A percentile compares a stretch with the other conserved stretches of the same genome.
These are phyloP conservation scores for Dasypolia templi DNA, from an alignment of 2,888 invertebrate species.

Conservation along the genomic window DNA sequence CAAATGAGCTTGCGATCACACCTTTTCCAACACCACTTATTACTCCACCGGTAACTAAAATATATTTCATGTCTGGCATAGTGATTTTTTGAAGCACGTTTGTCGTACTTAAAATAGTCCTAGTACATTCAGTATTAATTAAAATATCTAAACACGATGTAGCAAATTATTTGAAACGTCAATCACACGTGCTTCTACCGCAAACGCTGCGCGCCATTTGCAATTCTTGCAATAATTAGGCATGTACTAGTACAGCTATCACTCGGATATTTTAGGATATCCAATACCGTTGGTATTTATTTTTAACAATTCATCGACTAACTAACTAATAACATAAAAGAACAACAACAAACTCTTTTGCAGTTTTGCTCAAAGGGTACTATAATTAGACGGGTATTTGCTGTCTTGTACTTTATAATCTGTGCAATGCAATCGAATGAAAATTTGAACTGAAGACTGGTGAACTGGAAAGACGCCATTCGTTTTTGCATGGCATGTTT, in stretches of 20 bases:
- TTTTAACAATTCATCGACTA: no score
- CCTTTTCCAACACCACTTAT: slow-evolving; percentile 99
- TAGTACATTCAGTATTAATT: slow-evolving; percentile 50
- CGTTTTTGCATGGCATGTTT: slow-evolving; percentile 17
- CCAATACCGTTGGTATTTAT: neutral
- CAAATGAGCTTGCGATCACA: slow-evolving; percentile 98
- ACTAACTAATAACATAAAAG: neutral
- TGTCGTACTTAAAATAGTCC: slow-evolving; percentile 1
- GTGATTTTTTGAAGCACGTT: slow-evolving; percentile 30
- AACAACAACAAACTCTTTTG: neutral
- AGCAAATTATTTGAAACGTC: slow-evolving; percentile 66
- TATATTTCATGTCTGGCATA: slow-evolving; percentile 96
- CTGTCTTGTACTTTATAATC: slow-evolving; percentile 14
- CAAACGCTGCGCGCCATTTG: slow-evolving; percentile 73
- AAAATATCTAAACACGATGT: slow-evolving; percentile 27
- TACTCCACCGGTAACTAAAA: slow-evolving; percentile 99
- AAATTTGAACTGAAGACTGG: slow-evolving; percentile 20
- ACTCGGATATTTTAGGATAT: neutral
- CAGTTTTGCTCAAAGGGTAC: no score
- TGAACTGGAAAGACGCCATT: slow-evolving; percentile 35
- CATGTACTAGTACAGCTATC: neutral
- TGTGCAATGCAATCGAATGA: slow-evolving; percentile 22
- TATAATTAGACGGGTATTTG: no score
- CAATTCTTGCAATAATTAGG: slow-evolving; percentile 52
- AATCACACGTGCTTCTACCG: slow-evolving; percentile 70